Conservation (phyloP, 2,888 invertebrate species). For the Graphium colonna region DNA sequence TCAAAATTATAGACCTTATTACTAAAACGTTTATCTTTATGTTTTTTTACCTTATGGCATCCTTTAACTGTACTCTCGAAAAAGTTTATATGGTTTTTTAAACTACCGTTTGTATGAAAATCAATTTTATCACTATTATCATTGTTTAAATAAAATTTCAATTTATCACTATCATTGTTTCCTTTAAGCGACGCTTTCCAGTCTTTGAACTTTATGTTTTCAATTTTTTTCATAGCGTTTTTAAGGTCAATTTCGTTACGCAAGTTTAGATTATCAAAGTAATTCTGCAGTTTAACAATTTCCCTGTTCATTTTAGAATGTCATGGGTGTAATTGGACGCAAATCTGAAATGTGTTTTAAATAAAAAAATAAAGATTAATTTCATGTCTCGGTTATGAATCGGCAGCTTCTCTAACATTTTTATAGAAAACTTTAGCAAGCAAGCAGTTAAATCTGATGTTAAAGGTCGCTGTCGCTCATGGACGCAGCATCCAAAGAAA, state of each 20-base stretch:
- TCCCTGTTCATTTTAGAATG: constrained; percentile 43
- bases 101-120: not conserved
- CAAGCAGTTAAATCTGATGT: too few relatives aligned
- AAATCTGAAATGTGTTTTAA: too few relatives aligned
- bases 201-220: constrained; percentile 32
- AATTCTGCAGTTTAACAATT: constrained; percentile 52
- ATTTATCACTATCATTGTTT: constrained; percentile 17
- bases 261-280: constrained; percentile 49
- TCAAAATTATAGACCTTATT: not conserved
- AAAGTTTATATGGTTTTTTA: not conserved
- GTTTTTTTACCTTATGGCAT: not conserved
- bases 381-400: too few relatives aligned
- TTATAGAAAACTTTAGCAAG: too few relatives aligned
- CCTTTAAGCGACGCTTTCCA: constrained; percentile 1
- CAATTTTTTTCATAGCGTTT: constrained; percentile 29
- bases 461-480: too few relatives aligned
- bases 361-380: too few relatives aligned
- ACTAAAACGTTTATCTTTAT: not conserved
- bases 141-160: constrained; percentile 1
- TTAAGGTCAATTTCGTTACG: constrained; percentile 53
- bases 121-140: not conserved
- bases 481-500: too few relatives aligned
- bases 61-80: not conserved
- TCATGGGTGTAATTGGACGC: not conserved
- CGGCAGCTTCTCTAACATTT: too few relatives aligned